Evolutionary conservation across 2,888 invertebrate genomes (phyloP), one percentile per base, ranked within the genome.

Genomic region (Drosophila kuntzei): DNA sequence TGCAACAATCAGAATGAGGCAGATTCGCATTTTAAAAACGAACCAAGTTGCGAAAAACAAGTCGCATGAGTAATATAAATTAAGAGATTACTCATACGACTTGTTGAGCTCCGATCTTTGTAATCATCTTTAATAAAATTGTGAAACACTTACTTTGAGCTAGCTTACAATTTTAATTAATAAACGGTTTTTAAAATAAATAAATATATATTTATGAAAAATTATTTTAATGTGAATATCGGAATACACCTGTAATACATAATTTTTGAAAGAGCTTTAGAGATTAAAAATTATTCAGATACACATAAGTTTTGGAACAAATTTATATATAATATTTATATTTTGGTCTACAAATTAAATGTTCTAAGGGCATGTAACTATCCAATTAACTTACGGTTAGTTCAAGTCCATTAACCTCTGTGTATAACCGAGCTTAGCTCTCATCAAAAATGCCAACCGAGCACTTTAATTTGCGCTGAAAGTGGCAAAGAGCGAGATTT

Each of bases 391-490:
- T 63, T 37, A 39, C 36, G 32, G 34, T 61, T 64, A 16, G 39
- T 8, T 18, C 41, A 46, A 60, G 55, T 61, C 49, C 59, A 77
- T 51, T 71, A 51, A 41, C 62, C 29, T 16, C n/a, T 25, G 29
- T 3, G 5, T 27, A 36, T 20, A 59, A 27, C 27, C 39, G 43
- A 60, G 64, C 57, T 60, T 12, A 44, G 16, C 20, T 27, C 46
- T 39, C 27, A 50, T 61, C 60, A 47, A 41, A 65, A 65, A 61
- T 70, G 54, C 44, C 41, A 62, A 55, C 22, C 34, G 55, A 71
- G 62, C 51, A 66, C 71, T 71, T 71, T 59, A 75, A 75, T 71
- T 60, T 74, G 41, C 36, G 43, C 70, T 66, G 29, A 44, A 69
- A 66, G 39, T 51, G 54, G 65, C 55, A 59, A 27, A 59, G 43